Evolutionary conservation across 2,797 vertebrate genomes (phyloP), one percentile per base, ranked within the genome.

Genomic region (Anguilla obscura): DNA sequence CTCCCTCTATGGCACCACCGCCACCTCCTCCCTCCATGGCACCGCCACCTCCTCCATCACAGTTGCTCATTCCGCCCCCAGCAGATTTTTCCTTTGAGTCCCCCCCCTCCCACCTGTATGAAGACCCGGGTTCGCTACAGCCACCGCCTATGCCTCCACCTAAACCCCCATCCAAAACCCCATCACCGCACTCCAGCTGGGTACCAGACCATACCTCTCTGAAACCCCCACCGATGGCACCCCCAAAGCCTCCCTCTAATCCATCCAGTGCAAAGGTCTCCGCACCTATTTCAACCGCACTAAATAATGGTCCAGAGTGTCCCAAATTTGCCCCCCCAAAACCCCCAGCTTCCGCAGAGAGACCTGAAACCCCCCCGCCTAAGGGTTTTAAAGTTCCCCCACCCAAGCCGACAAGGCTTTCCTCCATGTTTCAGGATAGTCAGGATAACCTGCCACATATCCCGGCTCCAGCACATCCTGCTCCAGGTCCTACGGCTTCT

Each of bases 191-290:
- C 27, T 83, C 69, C 0, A 50, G n/a, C 24, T 86, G 91, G 6
- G 90, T 92, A 6, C 71, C 91, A 63, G 89, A 95, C 89, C 76
- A 95, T 0, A 84, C 88, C 21, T 82, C 66, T 60, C 84, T 95
- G 80, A 94, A 94, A 90, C 95, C 93, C 0, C 96, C 95, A 86
- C 85, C 93, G 18, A 94, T 95, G 93, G 90, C 94, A 56, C 95
- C 96, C 3, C 95, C 96, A 27, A 95, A 95, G 87, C 95, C 95
- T 87, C 96, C 93, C 10, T 93, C 94, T 5, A 90, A 92, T 21
- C 86, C 63, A 24, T 92, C 93, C 6, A 91, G 66, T 74, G 50
- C 88, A 71, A 86, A 82, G 5, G 91, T 92, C 18, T 90, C 93
- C 0, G 1, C 87, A 50, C 86, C 92, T 30, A 86, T 90, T 79